phyloP scores from a whole-genome alignment of 2,888 invertebrate species.

The Yponomeuta cagnagella region DNA sequence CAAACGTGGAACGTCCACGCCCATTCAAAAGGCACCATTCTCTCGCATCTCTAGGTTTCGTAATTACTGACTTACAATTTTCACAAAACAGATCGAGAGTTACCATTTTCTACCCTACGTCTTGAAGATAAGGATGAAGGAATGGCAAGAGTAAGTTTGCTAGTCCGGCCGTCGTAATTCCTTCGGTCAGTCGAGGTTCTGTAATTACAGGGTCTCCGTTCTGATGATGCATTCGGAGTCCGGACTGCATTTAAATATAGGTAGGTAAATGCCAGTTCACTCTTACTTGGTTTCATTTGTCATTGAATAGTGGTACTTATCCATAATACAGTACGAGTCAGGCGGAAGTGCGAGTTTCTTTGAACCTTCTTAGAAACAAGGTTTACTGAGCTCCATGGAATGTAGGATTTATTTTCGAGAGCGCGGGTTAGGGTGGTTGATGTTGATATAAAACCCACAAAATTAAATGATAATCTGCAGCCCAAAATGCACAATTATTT shows the following conservation, averaged over 20 bases:
- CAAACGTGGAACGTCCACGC: slow-evolving; percentile 51
- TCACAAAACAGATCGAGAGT: neutral
- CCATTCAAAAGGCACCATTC: slow-evolving; percentile 29
- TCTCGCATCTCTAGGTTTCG: slow-evolving; percentile 31
- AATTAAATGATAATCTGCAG: too few relatives aligned
- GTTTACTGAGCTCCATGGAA: neutral
- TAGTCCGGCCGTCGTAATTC: slow-evolving; percentile 32
- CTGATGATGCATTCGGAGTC: slow-evolving; percentile 42
- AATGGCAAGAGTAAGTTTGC: neutral
- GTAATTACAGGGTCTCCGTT: slow-evolving; percentile 56
- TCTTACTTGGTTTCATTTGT: neutral
- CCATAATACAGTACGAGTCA: neutral
- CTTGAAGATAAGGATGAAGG: neutral
- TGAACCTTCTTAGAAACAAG: neutral
- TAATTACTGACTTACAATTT: slow-evolving; percentile 34
- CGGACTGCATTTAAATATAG: slow-evolving; percentile 10
- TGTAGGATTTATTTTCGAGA: neutral
- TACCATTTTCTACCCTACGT: neutral
- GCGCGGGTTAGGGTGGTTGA: too few relatives aligned
- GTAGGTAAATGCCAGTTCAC: neutral
- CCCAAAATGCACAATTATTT: neutral
- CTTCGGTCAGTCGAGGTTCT: slow-evolving; percentile 34
- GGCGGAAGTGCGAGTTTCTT: neutral
- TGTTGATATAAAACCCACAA: too few relatives aligned
- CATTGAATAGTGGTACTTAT: neutral